Evolutionary conservation across 1,140 invertebrate genomes (phyloP), one percentile per base, ranked within the genome.

Genomic region (Ceratosolen solmsi): DNA sequence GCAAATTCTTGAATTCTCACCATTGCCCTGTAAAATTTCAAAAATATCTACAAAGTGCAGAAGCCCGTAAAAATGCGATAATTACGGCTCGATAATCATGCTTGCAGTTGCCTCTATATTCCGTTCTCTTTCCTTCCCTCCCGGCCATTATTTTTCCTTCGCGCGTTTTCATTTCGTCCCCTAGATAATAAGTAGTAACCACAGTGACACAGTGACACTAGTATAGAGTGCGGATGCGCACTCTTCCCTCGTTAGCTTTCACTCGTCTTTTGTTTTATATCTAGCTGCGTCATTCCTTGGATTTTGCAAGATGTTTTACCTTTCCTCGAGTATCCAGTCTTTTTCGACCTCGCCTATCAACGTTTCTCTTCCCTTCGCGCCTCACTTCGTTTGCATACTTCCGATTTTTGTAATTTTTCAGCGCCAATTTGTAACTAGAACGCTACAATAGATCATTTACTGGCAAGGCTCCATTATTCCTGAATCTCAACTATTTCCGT

Each of bases 71-170:
- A 22, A 17, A 17, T 41, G 74, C 20, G 49, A 78, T 78, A 70
- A 78, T 70, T 78, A 78, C 36, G 27, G 0, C 46, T 5, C 49
- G 46, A 54, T 78, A 78, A 78, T 46, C 22, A 78, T 33, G 17
- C 22, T 15, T 22, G 17, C 30, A 65, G 74, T 33, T 63, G 27
- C 36, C n/a, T n/a, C 27, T 33, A 68, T 13, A 20, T 68, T 38
- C 20, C 20, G 33, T 20, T 68, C 17, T 38, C 36, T 38, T 49
- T 49, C 25, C 15, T 4, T 65, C n/a, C n/a, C 27, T 17, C 15
- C 20, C 7, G 46, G 15, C 56, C 41, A 49, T 65, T 49, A 63
- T 77, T 65, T 65, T 76, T 65, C 27, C 25, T 27, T 49, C 38
- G n/a, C 25, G 27, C 13, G 17, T 25, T 49, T 41, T 76, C 20